These are phyloP conservation scores for Plodia interpunctella DNA, from an alignment of 1,140 invertebrate genomes.

Conservation along the genomic window DNA sequence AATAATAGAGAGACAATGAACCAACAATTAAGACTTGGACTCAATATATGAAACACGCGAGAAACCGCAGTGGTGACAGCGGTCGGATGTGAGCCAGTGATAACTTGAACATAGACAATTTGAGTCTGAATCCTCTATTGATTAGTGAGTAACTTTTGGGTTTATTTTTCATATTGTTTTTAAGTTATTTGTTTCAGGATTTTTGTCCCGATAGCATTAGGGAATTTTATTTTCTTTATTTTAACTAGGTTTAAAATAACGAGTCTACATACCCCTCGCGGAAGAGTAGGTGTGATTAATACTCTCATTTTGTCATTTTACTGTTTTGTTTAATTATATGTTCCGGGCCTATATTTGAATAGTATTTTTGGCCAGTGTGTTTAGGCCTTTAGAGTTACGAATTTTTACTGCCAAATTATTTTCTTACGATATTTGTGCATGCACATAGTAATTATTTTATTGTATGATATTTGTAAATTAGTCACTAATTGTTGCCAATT, in stretches of 20 bases:
- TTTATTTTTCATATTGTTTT: slow-evolving; percentile 77
- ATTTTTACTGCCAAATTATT: slow-evolving; percentile 77
- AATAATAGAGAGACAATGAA: slow-evolving; percentile 65
- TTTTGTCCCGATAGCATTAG: slow-evolving; percentile 77
- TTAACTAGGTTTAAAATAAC: slow-evolving; percentile 61
- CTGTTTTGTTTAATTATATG: slow-evolving; percentile 68
- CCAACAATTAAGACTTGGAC: slow-evolving; percentile 52
- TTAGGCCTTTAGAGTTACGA: slow-evolving; percentile 74
- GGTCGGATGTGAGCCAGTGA: slow-evolving; percentile 38
- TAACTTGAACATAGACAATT: slow-evolving; percentile 50
- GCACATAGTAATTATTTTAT: slow-evolving; percentile 75
- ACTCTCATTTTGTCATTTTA: slow-evolving; percentile 71
- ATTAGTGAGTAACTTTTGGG: slow-evolving; percentile 75
- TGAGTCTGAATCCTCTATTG: slow-evolving; percentile 72
- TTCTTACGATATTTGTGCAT: slow-evolving; percentile 75
- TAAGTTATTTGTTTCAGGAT: slow-evolving; percentile 77
- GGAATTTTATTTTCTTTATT: slow-evolving; percentile 76
- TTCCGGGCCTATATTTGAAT: slow-evolving; percentile 70
- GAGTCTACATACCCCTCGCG: slow-evolving; percentile 64
- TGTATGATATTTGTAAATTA: slow-evolving; percentile 70
- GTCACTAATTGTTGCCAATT: slow-evolving; percentile 75
- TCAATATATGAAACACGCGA: slow-evolving; percentile 40
- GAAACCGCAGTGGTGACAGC: slow-evolving; percentile 12
- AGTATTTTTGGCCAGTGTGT: slow-evolving; percentile 72
- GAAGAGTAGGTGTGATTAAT: slow-evolving; percentile 69